Percentiles rank a stretch among this genome's conserved stretches.
phyloP scores from a whole-genome alignment of 2,888 invertebrate species.

The Aphodius granarius region DNA sequence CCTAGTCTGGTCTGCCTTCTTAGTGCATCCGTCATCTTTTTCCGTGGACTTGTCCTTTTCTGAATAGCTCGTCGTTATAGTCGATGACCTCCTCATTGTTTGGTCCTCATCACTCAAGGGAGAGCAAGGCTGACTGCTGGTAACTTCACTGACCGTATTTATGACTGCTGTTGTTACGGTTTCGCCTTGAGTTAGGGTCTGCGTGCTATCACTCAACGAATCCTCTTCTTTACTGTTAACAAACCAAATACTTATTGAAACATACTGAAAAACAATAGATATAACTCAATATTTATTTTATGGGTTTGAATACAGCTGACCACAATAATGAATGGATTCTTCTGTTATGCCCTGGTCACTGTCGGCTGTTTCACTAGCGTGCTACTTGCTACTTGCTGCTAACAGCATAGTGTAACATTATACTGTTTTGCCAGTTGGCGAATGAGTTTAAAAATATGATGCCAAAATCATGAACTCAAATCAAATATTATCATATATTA shows the following conservation, averaged over 20 bases:
- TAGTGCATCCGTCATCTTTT: conserved; percentile 26
- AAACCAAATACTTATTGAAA: not conserved
- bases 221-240: conserved; percentile 47
- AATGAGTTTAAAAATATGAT: too few species aligned
- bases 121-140: conserved; percentile 44
- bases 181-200: conserved; percentile 49
- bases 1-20: conserved; percentile 37
- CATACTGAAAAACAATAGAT: not conserved
- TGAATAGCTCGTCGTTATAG: conserved; percentile 42
- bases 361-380: too few species aligned
- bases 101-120: conserved; percentile 40
- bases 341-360: too few species aligned
- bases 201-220: conserved; percentile 46
- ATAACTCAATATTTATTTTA: too few species aligned
- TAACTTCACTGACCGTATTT: conserved; percentile 39
- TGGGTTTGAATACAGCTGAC: too few species aligned
- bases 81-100: conserved; percentile 54
- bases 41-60: conserved; percentile 48
- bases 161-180: conserved; percentile 32
- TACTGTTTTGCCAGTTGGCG: too few species aligned
- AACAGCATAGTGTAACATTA: too few species aligned
- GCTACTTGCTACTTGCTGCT: too few species aligned
- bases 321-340: too few species aligned
- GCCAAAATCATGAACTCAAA: too few species aligned
- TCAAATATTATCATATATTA: too few species aligned